Evolutionary conservation across 1,140 invertebrate genomes (phyloP), one percentile per base, ranked within the genome.

Genomic region (Lepidurus apus): DNA sequence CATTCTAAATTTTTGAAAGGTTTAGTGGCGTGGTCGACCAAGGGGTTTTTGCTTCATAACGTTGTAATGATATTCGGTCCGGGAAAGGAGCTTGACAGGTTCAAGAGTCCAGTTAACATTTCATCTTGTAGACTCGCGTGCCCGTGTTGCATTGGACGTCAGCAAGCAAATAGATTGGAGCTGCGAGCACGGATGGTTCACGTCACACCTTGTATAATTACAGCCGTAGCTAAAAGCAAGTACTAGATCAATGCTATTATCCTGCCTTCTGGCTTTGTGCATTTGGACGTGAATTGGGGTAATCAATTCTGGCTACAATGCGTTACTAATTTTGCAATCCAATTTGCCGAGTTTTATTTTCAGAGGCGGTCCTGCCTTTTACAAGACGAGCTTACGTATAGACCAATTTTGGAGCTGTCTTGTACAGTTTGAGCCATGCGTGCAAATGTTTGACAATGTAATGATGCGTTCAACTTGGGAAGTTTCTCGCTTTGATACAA

Each of bases 161-260:
- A 65, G 53, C 53, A 21, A 65, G 9, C 8, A 65, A 65, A 65
- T 65, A 65, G 53, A 65, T 65, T 65, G 53, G 53, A 21, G 53
- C 17, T 65, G 53, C 53, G 53, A 65, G 53, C 53, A 65, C 53
- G 53, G 21, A 65, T 65, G 21, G 53, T 65, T 65, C 53, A n/a
- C 53, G 53, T 65, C 53, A 65, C 53, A 65, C 53, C 53, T 65
- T 65, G 53, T 65, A 65, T 65, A 65, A 65, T 65, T 65, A 65
- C 53, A 65, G 53, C 21, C 53, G 4, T n/a, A 65, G 53, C 21
- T 65, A 65, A 65, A 65, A 65, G 53, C 53, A 9, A 65, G 53
- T 21, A 65, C 53, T 65, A 65, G 53, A 65, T 65, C 53, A 65
- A 21, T 65, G 13, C 53, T 65, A 65, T 65, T 65, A 65, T 65